Conservation (phyloP, 2,797 vertebrate species). For the Enteromius fasciolatus region DNA sequence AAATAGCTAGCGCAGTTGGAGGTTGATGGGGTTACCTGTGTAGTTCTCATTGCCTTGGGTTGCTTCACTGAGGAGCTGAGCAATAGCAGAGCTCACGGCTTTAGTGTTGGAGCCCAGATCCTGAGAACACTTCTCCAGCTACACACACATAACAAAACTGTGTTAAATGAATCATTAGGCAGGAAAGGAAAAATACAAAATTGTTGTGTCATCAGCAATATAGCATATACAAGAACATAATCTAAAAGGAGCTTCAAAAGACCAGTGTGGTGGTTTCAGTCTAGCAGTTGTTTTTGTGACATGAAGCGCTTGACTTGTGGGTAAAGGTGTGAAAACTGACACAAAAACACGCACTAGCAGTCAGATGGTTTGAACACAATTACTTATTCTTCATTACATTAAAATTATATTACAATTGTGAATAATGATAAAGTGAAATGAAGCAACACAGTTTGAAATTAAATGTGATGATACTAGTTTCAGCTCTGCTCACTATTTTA, state of each 20-base stretch:
- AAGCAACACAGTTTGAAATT: neutral
- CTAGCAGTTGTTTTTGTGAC: neutral
- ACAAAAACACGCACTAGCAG: neutral
- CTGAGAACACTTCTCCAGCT: slow-evolving; percentile 95
- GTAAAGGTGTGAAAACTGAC: neutral
- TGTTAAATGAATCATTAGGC: neutral
- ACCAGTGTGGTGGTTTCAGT: neutral
- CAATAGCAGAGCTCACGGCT: slow-evolving; percentile 92
- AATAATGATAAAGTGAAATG: neutral
- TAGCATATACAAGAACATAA: neutral
- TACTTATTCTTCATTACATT: neutral
- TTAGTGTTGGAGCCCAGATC: slow-evolving; percentile 96
- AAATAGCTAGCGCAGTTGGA: neutral
- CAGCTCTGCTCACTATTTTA: too few relatives aligned
- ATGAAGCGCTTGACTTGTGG: neutral
- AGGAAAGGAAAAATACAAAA: neutral
- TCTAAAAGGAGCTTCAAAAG: neutral
- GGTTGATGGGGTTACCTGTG: slow-evolving; percentile 79
- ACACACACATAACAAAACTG: neutral
- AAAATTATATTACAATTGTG: too few relatives aligned
- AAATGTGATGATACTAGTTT: neutral
- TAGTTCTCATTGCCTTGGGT: slow-evolving; percentile 98
- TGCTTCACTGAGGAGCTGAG: slow-evolving; percentile 92
- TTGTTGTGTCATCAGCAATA: neutral
- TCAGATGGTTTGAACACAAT: neutral